Percentiles rank a stretch among this genome's conserved stretches.
Conservation (phyloP, 2,113 vertebrate species). For the Paratilapia polleni region DNA sequence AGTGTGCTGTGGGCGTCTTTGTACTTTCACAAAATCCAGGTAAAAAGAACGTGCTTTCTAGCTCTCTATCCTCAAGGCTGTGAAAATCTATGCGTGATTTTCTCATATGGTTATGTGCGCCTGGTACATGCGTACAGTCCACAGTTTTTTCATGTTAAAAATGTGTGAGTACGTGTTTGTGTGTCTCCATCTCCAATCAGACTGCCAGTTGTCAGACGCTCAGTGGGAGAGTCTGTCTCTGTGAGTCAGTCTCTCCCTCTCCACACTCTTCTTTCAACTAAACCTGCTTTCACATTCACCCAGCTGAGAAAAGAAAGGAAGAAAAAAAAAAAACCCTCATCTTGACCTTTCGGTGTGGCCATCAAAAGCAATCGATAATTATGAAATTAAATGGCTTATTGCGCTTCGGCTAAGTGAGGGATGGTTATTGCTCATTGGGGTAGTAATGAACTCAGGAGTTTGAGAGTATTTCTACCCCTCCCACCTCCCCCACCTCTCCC, state of each 20-base stretch:
- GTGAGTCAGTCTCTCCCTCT: conserved; percentile 20
- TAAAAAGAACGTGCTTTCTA: neutral
- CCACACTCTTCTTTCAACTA: neutral
- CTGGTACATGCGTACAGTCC: neutral
- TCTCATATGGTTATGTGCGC: neutral
- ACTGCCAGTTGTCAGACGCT: conserved; percentile 35
- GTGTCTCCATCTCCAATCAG: conserved; percentile 33
- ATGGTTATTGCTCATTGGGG: conserved; percentile 67
- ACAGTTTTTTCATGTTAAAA: conserved; percentile 1
- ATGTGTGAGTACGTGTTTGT: neutral
- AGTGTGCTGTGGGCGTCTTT: neutral
- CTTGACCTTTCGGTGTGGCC: conserved; percentile 59
- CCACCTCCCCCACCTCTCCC: neutral
- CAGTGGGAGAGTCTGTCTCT: conserved; percentile 44
- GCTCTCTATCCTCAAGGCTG: neutral
- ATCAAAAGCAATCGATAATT: conserved; percentile 65
- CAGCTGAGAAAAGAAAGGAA: neutral
- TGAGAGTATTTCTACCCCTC: conserved; percentile 41
- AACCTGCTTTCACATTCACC: conserved; percentile 15
- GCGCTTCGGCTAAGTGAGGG: conserved; percentile 44
- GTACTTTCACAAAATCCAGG: neutral
- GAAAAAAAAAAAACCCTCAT: neutral
- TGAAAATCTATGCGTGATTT: neutral
- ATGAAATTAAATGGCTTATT: conserved; percentile 70
- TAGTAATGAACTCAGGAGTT: conserved; percentile 63